Evolutionary conservation across 2,797 vertebrate species (phyloP).

Genomic region (Salarias fasciatus): DNA sequence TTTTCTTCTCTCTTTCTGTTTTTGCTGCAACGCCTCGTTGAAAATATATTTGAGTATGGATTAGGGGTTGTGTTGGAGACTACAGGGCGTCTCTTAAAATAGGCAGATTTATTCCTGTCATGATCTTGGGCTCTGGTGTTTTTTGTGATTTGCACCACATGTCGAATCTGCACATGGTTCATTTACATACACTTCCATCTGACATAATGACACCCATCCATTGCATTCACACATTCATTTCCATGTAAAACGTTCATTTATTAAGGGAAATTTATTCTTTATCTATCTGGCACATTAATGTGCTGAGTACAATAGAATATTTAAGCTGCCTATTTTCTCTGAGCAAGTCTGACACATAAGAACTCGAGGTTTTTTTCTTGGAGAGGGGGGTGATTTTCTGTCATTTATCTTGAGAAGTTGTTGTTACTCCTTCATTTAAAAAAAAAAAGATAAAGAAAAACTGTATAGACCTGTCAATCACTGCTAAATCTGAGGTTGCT

Average conservation of each 20-base stretch:
- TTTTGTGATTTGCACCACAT: constrained; percentile 77
- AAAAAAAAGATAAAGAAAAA: constrained; percentile 49
- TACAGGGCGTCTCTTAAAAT: constrained; percentile 57
- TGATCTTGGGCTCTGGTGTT: constrained; percentile 66
- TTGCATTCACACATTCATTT: constrained; percentile 81
- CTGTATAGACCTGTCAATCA: constrained; percentile 79
- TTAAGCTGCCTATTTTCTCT: constrained; percentile 61
- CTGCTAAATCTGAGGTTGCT: constrained; percentile 81
- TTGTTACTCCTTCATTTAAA: constrained; percentile 30
- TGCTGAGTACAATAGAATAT: constrained; percentile 73
- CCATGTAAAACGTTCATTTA: constrained; percentile 82
- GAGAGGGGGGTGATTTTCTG: constrained; percentile 25
- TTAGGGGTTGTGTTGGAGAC: constrained; percentile 59
- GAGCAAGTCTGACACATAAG: constrained; percentile 35
- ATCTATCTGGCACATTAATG: constrained; percentile 74
- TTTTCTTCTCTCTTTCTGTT: constrained; percentile 15
- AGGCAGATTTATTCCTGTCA: constrained; percentile 78
- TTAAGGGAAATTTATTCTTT: constrained; percentile 82
- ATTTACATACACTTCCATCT: constrained; percentile 81
- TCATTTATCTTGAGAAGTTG: constrained; percentile 35
- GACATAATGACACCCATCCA: constrained; percentile 80
- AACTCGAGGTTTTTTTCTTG: constrained; percentile 23
- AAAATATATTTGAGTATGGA: constrained; percentile 58
- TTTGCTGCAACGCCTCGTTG: constrained; percentile 13
- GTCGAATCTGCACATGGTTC: constrained; percentile 74